These are phyloP conservation scores for Mus caroli DNA, from an alignment of 2,797 vertebrate species.

Conservation along the genomic window DNA sequence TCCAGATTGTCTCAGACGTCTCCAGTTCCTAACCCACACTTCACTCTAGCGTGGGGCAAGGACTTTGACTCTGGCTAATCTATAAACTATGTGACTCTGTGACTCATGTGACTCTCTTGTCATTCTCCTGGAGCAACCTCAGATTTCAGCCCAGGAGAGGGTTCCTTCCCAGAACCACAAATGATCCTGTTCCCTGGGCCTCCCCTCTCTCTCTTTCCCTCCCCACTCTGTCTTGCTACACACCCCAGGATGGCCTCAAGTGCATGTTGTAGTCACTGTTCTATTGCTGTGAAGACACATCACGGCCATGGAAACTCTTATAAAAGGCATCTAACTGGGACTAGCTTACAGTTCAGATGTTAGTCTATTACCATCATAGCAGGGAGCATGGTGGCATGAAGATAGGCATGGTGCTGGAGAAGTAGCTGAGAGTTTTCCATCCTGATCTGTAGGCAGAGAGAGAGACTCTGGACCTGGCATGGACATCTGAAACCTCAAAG, in stretches of 20 bases:
- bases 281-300: neutral
- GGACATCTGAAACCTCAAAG: neutral
- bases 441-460: too few species aligned
- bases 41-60: neutral
- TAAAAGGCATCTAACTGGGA: neutral
- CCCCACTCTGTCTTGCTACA: neutral
- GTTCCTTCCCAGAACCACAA: neutral
- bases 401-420: neutral
- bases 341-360: neutral
- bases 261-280: neutral
- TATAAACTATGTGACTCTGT: neutral
- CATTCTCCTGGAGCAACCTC: neutral
- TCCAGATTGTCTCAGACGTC: constrained; percentile 31
- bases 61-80: neutral
- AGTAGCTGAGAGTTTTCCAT: neutral
- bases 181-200: neutral
- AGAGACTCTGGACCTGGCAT: neutral
- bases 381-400: neutral
- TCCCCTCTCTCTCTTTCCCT: neutral
- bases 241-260: neutral
- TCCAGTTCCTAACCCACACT: neutral
- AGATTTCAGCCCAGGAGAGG: neutral
- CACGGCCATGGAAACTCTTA: neutral
- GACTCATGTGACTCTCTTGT: neutral
- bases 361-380: neutral